These are phyloP conservation scores for Dreissena polymorpha DNA, from an alignment of 1,140 invertebrate species.

Conservation along the genomic window DNA sequence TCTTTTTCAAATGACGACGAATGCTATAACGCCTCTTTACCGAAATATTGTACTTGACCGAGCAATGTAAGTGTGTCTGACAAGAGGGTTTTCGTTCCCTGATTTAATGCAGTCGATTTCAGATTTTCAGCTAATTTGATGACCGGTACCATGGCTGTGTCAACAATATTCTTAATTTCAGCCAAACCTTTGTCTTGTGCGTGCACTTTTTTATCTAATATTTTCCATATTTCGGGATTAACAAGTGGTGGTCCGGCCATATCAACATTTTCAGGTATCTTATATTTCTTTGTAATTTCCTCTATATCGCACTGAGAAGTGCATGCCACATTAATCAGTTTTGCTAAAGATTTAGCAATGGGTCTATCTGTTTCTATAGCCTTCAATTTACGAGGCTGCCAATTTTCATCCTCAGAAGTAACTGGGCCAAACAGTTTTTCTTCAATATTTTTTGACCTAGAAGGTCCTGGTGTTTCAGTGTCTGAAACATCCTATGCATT, in stretches of 20 bases:
- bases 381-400: not conserved
- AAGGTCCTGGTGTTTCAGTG: too few relatives aligned
- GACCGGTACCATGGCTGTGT: not conserved
- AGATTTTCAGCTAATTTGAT: constrained; percentile 17
- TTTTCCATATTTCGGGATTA: constrained; percentile 28
- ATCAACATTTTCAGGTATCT: constrained; percentile 13
- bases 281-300: not conserved
- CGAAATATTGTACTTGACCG: constrained; percentile 34
- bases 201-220: constrained; percentile 19
- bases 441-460: too few relatives aligned
- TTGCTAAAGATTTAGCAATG: not conserved
- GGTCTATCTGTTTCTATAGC: constrained; percentile 1
- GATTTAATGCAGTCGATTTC: not conserved
- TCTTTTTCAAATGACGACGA: constrained; percentile 20
- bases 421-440: too few relatives aligned
- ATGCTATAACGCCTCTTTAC: constrained; percentile 26
- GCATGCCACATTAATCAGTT: constrained; percentile 14
- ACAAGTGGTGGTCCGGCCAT: not conserved
- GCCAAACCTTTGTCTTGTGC: not conserved
- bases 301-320: constrained; percentile 17
- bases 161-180: constrained; percentile 37
- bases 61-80: constrained; percentile 28
- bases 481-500: too few relatives aligned
- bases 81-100: not conserved
- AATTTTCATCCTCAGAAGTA: not conserved